Percentiles rank a stretch among this genome's conserved stretches.
Conservation (phyloP, 2,797 vertebrate genomes). For the Chanos chanos region DNA sequence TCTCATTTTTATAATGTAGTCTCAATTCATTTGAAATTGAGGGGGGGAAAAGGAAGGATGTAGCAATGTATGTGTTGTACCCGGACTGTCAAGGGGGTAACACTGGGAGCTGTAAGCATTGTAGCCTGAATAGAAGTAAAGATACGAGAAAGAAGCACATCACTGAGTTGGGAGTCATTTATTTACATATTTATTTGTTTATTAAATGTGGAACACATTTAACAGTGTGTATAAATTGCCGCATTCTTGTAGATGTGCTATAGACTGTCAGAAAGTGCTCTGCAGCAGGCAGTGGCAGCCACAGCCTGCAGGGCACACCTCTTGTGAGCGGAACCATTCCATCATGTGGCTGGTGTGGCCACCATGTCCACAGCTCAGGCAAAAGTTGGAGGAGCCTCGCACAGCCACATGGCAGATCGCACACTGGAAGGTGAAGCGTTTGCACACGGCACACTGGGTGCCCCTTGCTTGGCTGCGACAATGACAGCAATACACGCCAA, state of each 20-base stretch:
- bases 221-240: too few relatives aligned
- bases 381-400: constrained; percentile 94
- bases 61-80: too few relatives aligned
- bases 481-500: constrained; percentile 93
- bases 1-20: too few relatives aligned
- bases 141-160: too few relatives aligned
- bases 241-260: too few relatives aligned
- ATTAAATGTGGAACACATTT: neutral
- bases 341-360: constrained; percentile 97
- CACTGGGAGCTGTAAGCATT: too few relatives aligned
- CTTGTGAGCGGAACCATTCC: constrained; percentile 95
- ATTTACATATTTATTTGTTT: too few relatives aligned
- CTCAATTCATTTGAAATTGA: too few relatives aligned
- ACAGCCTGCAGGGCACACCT: constrained; percentile 93
- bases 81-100: too few relatives aligned
- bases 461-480: constrained; percentile 91
- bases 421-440: constrained; percentile 94
- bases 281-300: constrained; percentile 92
- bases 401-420: constrained; percentile 95
- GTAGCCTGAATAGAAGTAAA: too few relatives aligned
- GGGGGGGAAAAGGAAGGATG: too few relatives aligned
- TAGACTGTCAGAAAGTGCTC: constrained; percentile 83
- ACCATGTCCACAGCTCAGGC: constrained; percentile 90
- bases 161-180: too few relatives aligned
- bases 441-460: constrained; percentile 90